Evolutionary conservation across 2,888 invertebrate species (phyloP).

Genomic region (Hemithea aestivaria): DNA sequence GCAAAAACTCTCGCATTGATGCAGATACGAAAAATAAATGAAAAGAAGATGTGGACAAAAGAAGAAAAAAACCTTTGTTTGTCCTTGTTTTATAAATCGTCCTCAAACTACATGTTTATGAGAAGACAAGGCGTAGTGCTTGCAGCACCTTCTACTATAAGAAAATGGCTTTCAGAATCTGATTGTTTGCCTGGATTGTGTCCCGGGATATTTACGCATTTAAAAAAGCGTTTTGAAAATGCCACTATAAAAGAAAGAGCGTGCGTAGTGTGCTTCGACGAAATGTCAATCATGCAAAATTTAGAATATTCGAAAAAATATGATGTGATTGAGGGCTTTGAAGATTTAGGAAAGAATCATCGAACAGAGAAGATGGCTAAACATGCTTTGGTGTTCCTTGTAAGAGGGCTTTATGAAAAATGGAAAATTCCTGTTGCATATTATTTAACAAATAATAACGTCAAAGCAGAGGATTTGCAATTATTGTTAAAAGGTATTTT

Average conservation of each 20-base stretch:
- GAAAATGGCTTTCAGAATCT: conserved; percentile 7
- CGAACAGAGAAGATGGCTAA: conserved; percentile 14
- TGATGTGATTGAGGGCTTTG: conserved; percentile 24
- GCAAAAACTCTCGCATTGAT: conserved; percentile 11
- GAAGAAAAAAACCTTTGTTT: conserved; percentile 21
- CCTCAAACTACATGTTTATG: conserved; percentile 11
- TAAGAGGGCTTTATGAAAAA: conserved; percentile 14
- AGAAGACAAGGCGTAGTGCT: background rate
- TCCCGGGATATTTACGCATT: conserved; percentile 3
- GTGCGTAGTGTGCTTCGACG: conserved; percentile 20
- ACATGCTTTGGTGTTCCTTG: conserved; percentile 18
- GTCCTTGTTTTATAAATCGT: conserved; percentile 21
- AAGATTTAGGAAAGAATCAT: conserved; percentile 19
- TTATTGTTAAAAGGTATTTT: conserved; percentile 5
- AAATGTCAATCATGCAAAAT: conserved; percentile 23
- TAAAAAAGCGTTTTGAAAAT: conserved; percentile 5
- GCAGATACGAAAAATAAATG: conserved; percentile 8
- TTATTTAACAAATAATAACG: conserved; percentile 12
- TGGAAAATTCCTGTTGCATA: conserved; percentile 20
- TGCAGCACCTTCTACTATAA: conserved; percentile 3
- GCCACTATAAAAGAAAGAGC: conserved; percentile 8
- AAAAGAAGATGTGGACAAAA: conserved; percentile 17
- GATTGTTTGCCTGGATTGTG: conserved; percentile 10
- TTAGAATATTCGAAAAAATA: conserved; percentile 22
- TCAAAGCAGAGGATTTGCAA: conserved; percentile 7